Percentiles rank a stretch among this genome's conserved stretches.
These are phyloP conservation scores for Brachionus rotundiformis DNA, from an alignment of 1,140 invertebrate species.

Conservation along the genomic window DNA sequence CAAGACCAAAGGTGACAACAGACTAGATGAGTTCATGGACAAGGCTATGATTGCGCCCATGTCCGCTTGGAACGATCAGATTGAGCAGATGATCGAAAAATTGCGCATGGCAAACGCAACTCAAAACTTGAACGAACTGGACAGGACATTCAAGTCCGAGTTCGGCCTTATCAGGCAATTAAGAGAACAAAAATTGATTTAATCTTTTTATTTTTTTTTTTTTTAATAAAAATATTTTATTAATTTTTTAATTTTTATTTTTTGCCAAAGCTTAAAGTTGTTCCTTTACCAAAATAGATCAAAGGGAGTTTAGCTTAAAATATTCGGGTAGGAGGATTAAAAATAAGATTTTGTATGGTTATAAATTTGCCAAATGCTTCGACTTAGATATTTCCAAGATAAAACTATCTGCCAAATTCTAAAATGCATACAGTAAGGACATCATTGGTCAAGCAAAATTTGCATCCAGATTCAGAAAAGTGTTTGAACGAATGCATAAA, in stretches of 20 bases:
- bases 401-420: too few relatives aligned
- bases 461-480: conserved; percentile 16
- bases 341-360: neutral
- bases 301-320: neutral
- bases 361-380: neutral
- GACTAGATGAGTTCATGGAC: neutral
- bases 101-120: neutral
- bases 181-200: conserved; percentile 6
- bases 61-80: neutral
- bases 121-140: neutral
- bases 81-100: neutral
- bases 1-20: neutral
- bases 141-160: conserved; percentile 16
- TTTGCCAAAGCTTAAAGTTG: neutral
- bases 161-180: neutral
- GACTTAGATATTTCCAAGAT: neutral
- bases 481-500: conserved; percentile 10
- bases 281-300: neutral
- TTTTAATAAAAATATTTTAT: neutral
- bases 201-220: neutral
- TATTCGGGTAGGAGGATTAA: neutral
- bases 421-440: conserved; percentile 37
- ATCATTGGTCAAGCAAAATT: conserved; percentile 24
- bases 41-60: neutral
- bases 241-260: neutral